phyloP scores from a whole-genome alignment of 2,113 vertebrate species.

The Coptodon bakossiorum region DNA sequence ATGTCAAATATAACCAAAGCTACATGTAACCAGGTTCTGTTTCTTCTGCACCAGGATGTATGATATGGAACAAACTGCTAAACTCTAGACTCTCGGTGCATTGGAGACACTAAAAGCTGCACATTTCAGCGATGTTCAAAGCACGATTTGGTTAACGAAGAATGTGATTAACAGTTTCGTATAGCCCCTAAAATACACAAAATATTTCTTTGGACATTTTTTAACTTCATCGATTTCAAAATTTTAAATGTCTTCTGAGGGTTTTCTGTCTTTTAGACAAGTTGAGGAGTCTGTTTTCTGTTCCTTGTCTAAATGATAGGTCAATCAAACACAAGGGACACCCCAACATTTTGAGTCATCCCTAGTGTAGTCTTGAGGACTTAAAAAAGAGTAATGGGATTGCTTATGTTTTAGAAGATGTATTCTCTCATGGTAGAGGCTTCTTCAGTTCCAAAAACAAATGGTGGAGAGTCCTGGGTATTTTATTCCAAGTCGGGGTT shows the following conservation, averaged over 20 bases:
- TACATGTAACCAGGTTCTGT: neutral
- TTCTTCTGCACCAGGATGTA: neutral
- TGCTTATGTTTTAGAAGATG: neutral
- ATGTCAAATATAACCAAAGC: neutral
- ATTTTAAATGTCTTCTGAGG: neutral
- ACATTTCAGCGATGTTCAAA: fast-evolving
- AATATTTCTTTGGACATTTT: neutral
- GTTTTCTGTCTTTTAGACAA: neutral
- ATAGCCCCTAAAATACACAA: neutral
- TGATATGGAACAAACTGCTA: neutral
- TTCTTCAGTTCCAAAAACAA: neutral
- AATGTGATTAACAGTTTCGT: neutral
- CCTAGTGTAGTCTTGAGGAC: neutral
- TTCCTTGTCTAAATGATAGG: neutral
- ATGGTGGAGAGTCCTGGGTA: neutral
- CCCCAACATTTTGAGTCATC: neutral
- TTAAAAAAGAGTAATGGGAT: neutral
- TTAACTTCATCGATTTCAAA: neutral
- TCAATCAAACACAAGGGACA: neutral
- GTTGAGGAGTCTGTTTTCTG: neutral
- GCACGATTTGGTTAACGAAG: neutral
- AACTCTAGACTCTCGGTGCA: neutral
- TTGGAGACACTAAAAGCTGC: fast-evolving
- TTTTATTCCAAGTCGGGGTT: neutral
- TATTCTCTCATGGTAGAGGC: neutral